Evolutionary conservation across 2,113 vertebrate genomes (phyloP), one percentile per base, ranked within the genome.

Genomic region (Hemichromis elongatus): DNA sequence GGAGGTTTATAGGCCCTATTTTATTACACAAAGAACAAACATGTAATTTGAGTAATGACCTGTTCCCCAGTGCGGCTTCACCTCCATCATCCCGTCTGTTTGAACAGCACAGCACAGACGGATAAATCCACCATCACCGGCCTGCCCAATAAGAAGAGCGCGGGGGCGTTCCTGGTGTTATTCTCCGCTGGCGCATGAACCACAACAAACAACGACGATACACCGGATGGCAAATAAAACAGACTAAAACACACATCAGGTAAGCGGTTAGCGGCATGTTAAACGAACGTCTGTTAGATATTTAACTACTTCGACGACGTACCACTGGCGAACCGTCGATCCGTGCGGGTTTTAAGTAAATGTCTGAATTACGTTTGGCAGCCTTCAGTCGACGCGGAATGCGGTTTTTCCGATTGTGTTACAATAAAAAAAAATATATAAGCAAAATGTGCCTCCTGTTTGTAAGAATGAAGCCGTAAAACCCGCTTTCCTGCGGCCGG

Each of bases 111-210:
- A 24, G 35, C 12, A 10, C 42, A 33, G 26, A 52, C 70, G 16
- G 18, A 33, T 47, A 30, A 50, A 19, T n/a, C 26, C 18, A 33
- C 5, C 5, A 0, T 5, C 18, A 3, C 0, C 21, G 16, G 12
- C 24, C 35, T 13, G 87, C 5, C 92, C 92, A 95, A 95, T 94
- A 4, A 80, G 85, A 12, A 83, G 82, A 24, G 26, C 4, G 3
- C n/a, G 61, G 78, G 85, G 92, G 90, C 82, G 89, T 33, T 18
- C 0, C 82, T 9, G 1, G 8, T 45, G 6, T 30, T 37, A 37
- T 33, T 85, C 53, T 42, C 45, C 61, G 1, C 40, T 26, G 70
- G 2, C 8, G 57, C 9, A 24, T 16, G 33, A 88, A 86, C 53
- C 83, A 89, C 75, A 93, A 91, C 84, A 91, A 91, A 84, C 85